Conservation (phyloP, 23 tunicate genomes). For the Clavelina lepadiformis region DNA sequence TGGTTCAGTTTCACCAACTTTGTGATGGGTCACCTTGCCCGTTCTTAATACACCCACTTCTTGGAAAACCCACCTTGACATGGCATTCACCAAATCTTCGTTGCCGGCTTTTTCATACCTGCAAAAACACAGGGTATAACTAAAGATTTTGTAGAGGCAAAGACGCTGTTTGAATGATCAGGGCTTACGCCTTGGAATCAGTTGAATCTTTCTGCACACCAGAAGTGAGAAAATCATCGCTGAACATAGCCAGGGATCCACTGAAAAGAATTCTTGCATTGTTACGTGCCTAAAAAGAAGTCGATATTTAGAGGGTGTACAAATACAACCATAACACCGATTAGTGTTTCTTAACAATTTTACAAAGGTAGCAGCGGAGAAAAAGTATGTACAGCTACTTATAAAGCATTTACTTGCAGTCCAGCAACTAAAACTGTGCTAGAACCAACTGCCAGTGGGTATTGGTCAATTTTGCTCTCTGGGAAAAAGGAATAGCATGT, state of each 20-base stretch:
- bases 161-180: not conserved
- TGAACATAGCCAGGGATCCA: slow-evolving; percentile 76
- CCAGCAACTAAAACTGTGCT: slow-evolving; percentile 89
- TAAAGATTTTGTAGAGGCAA: not conserved
- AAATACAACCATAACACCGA: too few species aligned
- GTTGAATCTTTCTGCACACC: slow-evolving; percentile 48
- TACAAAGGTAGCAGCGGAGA: too few species aligned
- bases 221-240: slow-evolving; percentile 71
- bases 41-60: slow-evolving; percentile 79
- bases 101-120: slow-evolving; percentile 71
- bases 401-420: slow-evolving; percentile 62
- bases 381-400: too few species aligned
- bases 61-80: slow-evolving; percentile 86
- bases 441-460: slow-evolving; percentile 90
- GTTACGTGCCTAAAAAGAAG: slow-evolving; percentile 95
- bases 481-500: slow-evolving; percentile 84
- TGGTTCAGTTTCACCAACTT: slow-evolving; percentile 51
- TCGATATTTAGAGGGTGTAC: too few species aligned
- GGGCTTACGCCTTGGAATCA: slow-evolving; percentile 36
- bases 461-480: slow-evolving; percentile 89
- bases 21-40: slow-evolving; percentile 73
- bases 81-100: slow-evolving; percentile 48
- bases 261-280: slow-evolving; percentile 88
- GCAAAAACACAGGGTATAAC: not conserved
- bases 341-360: too few species aligned